Base-by-base conservation (phyloP, 2,888 invertebrate genomes). In the Hartigia nigra region DNA sequence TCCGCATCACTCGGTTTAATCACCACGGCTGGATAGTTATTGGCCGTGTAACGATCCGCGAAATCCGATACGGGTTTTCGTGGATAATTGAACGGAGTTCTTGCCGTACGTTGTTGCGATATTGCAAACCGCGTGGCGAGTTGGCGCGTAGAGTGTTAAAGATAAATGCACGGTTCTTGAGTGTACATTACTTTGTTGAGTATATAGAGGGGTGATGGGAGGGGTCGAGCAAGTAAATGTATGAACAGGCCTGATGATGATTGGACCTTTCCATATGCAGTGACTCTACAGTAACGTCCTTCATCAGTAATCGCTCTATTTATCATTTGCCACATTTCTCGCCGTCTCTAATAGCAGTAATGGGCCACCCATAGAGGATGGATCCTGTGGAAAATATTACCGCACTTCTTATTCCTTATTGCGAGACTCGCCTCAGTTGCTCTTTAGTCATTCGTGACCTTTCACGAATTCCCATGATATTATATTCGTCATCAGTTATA, bases 251-350 rank as follows among this genome's bases (percentile, higher is more conserved):
- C 55, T 87, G 86, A 88, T 87, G 89, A 89, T 89, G 88, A 90
- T 90, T 88, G 87, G 87, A 86, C 87, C 86, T 86, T 87, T 87
- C 82, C 84, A 80, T 81, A 84, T 86, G 84, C 85, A 80, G 82
- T 81, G 77, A 82, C 77, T 23, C 55, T 23, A 55, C 55, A 23
- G 55, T 55, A 81, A 78, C 80, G 79, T 83, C 83, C 78, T 82
- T 83, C 84, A 80, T 79, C 84, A 76, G 84, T 90, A 90, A 91
- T 91, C 90, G 88, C 87, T 88, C 89, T 88, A 90, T 91, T 90
- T 88, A 90, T 90, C 90, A 90, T 88, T 86, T 85, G 84, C 81
- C 81, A 80, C 83, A 81, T 83, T 88, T 88, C 88, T 87, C 87
- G 86, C 85, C 84, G 86, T 80, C 81, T 82, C 82, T 83, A 84